Conservation (phyloP, 2,888 invertebrate genomes). For the Eristalis arbustorum region DNA sequence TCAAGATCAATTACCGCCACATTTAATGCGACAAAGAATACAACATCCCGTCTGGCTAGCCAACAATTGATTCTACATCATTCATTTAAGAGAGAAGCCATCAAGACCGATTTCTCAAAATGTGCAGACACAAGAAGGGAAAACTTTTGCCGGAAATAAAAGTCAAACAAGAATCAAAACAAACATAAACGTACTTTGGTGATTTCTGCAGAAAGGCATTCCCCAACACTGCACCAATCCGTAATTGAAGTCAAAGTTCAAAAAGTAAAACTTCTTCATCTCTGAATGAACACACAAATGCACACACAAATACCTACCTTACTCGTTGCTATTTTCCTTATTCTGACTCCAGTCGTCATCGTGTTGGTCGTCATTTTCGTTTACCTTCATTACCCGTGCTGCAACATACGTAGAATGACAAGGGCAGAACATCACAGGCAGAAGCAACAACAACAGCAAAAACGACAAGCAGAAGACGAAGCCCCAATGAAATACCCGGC, state of each 20-base stretch:
- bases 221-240: slow-evolving; percentile 2
- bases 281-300: slow-evolving; percentile 41
- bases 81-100: not conserved
- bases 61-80: not conserved
- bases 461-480: not conserved
- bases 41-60: not conserved
- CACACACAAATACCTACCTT: slow-evolving; percentile 25
- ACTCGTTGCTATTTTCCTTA: slow-evolving; percentile 22
- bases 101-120: not conserved
- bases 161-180: slow-evolving; percentile 60
- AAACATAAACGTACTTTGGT: slow-evolving; percentile 55
- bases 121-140: slow-evolving; percentile 10
- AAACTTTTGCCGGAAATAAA: slow-evolving; percentile 42
- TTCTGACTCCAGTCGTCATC: not conserved
- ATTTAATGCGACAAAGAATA: not conserved
- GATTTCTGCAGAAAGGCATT: slow-evolving; percentile 56
- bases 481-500: slow-evolving; percentile 59
- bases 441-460: not conserved
- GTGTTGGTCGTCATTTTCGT: slow-evolving; percentile 42
- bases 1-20: not conserved
- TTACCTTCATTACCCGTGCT: slow-evolving; percentile 41
- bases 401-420: slow-evolving; percentile 22
- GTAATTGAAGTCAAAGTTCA: slow-evolving; percentile 45
- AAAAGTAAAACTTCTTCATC: slow-evolving; percentile 36
- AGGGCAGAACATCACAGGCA: not conserved